phyloP scores from a whole-genome alignment of 2,113 vertebrate species.

The Struthidea cinerea region DNA sequence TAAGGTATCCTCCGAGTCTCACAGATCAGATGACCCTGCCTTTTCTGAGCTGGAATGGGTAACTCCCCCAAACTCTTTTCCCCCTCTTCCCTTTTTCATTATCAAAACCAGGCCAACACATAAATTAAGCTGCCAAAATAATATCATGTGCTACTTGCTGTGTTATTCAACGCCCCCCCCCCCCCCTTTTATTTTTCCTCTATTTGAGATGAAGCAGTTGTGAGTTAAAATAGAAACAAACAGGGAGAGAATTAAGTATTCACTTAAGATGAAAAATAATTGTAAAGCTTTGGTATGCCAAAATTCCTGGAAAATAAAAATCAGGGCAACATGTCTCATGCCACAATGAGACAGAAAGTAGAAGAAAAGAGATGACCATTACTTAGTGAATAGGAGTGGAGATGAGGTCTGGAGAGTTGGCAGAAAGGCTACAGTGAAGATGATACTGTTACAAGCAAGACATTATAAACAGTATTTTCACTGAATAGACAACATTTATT shows the following conservation, averaged over 20 bases:
- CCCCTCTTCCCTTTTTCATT: background rate
- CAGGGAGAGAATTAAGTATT: background rate
- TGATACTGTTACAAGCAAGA: background rate
- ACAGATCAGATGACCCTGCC: background rate
- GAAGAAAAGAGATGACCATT: background rate
- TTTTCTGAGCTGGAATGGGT: conserved; percentile 30
- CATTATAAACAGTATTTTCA: background rate
- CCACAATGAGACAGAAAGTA: background rate
- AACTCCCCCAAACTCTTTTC: background rate
- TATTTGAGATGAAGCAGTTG: background rate
- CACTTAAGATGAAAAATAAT: background rate
- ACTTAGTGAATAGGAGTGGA: background rate
- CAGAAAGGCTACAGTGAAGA: background rate
- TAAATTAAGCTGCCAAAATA: background rate
- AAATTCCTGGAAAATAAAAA: background rate
- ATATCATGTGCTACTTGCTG: background rate
- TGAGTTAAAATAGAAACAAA: background rate
- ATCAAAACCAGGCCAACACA: background rate
- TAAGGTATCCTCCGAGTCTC: conserved; percentile 27
- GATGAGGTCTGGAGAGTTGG: background rate
- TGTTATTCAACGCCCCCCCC: background rate
- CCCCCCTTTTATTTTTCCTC: rapidly evolving
- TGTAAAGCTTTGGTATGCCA: background rate
- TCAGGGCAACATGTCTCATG: background rate
- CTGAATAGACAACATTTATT: background rate